Conservation (phyloP, 1,140 invertebrate genomes). For the Halictus rubicundus region DNA sequence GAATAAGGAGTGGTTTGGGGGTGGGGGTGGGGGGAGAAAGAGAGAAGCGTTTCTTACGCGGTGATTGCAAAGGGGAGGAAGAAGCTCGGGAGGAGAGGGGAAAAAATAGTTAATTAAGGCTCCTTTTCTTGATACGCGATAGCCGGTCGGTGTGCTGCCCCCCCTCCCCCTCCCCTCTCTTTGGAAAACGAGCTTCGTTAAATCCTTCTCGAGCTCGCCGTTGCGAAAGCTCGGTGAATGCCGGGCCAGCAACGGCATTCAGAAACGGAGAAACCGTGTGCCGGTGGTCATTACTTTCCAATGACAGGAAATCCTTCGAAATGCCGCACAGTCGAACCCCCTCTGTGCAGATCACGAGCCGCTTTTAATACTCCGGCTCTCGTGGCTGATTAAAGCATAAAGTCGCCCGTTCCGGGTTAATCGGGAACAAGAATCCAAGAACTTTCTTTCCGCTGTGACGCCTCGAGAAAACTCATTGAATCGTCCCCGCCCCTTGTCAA, state of each 20-base stretch:
- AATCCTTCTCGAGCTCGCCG: not conserved
- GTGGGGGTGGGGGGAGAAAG: no score
- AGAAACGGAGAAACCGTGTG: not conserved
- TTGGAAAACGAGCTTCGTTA: slow-evolving; percentile 7
- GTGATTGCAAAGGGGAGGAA: not conserved
- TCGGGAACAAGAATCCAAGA: not conserved
- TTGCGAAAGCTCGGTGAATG: not conserved
- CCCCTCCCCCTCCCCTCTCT: not conserved
- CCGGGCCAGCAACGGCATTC: not conserved
- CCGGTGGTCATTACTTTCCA: not conserved
- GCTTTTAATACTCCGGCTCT: not conserved
- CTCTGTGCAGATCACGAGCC: not conserved
- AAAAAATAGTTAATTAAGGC: not conserved
- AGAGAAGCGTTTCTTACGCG: no score
- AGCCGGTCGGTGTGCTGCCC: not conserved
- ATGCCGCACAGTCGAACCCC: not conserved
- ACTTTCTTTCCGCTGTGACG: not conserved
- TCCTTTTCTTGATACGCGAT: not conserved
- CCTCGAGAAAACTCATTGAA: no score
- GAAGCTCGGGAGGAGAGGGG: no score
- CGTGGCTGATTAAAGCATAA: not conserved
- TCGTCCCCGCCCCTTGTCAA: not conserved
- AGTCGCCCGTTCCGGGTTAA: not conserved
- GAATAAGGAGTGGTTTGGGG: no score
- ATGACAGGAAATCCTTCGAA: slow-evolving; percentile 4